Conservation (phyloP, 2,797 vertebrate genomes). For the Naso thynnoides region DNA sequence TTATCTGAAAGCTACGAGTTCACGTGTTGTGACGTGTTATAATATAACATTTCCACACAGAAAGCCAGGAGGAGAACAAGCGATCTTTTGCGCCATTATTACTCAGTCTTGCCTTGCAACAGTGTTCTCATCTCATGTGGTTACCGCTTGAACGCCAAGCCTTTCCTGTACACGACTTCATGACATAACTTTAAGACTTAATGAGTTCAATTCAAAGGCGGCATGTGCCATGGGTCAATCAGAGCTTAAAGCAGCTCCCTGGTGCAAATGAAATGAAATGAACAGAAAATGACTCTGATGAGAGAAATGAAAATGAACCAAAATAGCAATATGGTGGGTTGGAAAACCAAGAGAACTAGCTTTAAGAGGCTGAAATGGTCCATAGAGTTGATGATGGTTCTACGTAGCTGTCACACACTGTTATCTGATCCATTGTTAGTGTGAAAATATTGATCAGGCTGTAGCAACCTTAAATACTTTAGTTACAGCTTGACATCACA, state of each 20-base stretch:
- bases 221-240: neutral
- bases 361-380: neutral
- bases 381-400: neutral
- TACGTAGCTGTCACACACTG: neutral
- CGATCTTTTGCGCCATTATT: no score
- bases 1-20: no score
- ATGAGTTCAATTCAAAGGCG: no score
- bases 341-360: neutral
- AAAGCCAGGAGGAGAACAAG: no score
- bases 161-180: no score
- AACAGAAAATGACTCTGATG: neutral
- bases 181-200: no score
- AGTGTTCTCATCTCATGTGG: no score
- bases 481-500: neutral
- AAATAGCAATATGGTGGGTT: neutral
- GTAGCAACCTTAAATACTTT: slow-evolving; percentile 10
- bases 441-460: slow-evolving; percentile 9
- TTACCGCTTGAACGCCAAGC: no score
- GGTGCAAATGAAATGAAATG: no score
- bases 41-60: no score
- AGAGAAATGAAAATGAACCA: neutral
- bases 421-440: slow-evolving; percentile 1
- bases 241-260: neutral
- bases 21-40: no score
- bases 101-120: no score